Percentiles rank a stretch among this genome's conserved stretches.
These are phyloP conservation scores for Phaenicophaeus curvirostris DNA, from an alignment of 2,797 vertebrate genomes.

Conservation along the genomic window DNA sequence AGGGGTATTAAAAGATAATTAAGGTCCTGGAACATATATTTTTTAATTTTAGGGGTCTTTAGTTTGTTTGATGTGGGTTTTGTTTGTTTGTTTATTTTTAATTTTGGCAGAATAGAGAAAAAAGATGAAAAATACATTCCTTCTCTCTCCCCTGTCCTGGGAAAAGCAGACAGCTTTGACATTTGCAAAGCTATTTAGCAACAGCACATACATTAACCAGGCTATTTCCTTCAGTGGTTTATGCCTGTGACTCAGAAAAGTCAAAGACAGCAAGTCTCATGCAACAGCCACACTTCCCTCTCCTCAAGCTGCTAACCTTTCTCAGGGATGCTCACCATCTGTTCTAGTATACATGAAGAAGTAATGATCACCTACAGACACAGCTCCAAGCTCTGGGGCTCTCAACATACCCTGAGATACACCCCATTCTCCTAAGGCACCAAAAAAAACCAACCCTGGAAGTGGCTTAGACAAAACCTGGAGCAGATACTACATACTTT, in stretches of 20 bases:
- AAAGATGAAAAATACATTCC: neutral
- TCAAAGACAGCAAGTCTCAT: neutral
- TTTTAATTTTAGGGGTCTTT: neutral
- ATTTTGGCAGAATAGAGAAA: neutral
- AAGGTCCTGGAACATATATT: neutral
- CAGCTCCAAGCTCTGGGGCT: neutral
- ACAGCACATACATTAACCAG: neutral
- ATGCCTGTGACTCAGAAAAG: neutral
- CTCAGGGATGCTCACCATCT: neutral
- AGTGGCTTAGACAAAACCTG: neutral
- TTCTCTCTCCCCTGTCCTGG: neutral
- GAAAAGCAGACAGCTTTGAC: neutral
- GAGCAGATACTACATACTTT: neutral
- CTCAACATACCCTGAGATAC: rapidly evolving
- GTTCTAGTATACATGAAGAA: neutral
- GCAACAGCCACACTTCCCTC: neutral
- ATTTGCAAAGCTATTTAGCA: neutral
- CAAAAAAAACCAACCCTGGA: neutral
- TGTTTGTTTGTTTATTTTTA: neutral
- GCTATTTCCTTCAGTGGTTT: neutral
- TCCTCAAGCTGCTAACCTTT: neutral
- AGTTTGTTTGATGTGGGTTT: neutral
- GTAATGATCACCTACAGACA: neutral
- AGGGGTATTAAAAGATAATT: neutral
- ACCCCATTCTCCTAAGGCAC: neutral